Conservation (phyloP, 2,113 vertebrate genomes). For the Chlorocebus sabaeus region DNA sequence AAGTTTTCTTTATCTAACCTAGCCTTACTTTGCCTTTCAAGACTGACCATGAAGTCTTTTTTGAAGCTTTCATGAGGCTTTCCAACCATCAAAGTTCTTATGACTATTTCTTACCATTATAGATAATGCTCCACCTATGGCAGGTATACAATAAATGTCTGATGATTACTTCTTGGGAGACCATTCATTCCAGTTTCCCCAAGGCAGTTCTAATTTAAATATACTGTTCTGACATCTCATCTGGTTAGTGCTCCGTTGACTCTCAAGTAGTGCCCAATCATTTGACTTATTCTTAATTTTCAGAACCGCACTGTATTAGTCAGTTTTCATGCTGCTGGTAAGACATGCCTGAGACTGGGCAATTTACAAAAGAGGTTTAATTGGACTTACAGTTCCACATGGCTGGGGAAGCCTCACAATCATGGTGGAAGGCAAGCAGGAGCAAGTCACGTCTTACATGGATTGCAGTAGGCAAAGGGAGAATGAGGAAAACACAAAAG, state of each 20-base stretch:
- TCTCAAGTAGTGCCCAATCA: not conserved
- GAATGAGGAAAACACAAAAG: too few relatives aligned
- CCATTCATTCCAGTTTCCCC: not conserved
- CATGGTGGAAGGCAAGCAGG: too few relatives aligned
- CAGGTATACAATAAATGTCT: not conserved
- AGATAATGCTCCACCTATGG: not conserved
- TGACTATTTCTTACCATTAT: not conserved
- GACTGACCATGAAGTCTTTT: too few relatives aligned
- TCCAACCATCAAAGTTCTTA: not conserved
- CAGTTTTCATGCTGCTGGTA: too few relatives aligned
- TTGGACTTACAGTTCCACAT: too few relatives aligned
- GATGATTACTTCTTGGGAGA: not conserved
- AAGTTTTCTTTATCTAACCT: not conserved
- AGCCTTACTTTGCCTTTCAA: not conserved
- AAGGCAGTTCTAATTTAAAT: not conserved
- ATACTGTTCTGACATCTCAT: not conserved
- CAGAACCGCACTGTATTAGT: not conserved
- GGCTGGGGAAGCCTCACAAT: too few relatives aligned
- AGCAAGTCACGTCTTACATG: too few relatives aligned
- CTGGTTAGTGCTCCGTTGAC: not conserved
- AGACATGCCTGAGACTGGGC: too few relatives aligned
- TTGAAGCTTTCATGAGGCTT: not conserved
- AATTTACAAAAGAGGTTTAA: too few relatives aligned
- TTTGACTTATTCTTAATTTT: slow-evolving; percentile 9
- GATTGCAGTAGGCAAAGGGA: too few relatives aligned